phyloP scores from a whole-genome alignment of 2,113 vertebrate species.

The Scytalopus superciliaris region DNA sequence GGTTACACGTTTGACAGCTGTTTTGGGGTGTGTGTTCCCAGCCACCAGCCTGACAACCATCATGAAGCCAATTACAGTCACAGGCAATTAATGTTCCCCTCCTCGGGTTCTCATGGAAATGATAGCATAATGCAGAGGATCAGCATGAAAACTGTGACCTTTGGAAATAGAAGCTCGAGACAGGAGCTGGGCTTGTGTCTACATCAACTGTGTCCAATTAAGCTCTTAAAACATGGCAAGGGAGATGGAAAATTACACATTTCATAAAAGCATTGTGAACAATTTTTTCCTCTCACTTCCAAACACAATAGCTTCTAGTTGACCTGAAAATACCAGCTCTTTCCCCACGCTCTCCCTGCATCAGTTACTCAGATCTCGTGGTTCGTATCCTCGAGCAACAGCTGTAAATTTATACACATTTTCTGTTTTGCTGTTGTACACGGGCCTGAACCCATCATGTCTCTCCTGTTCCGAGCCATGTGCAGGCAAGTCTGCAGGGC shows the following conservation, averaged over 20 bases:
- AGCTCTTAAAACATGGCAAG: constrained; percentile 45
- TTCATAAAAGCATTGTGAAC: background rate
- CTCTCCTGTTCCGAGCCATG: background rate
- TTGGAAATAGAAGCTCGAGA: constrained; percentile 57
- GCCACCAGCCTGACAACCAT: constrained; percentile 53
- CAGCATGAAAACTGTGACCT: constrained; percentile 70
- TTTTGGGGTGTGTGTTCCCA: constrained; percentile 68
- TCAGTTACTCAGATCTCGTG: background rate
- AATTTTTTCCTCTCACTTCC: background rate
- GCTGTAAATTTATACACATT: background rate
- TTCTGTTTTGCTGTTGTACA: background rate
- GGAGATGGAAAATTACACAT: constrained; percentile 47
- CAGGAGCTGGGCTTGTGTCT: background rate
- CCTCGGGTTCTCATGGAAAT: constrained; percentile 64
- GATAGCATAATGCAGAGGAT: constrained; percentile 47
- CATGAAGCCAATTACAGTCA: constrained; percentile 75
- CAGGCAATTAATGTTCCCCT: constrained; percentile 76
- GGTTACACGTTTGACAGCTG: constrained; percentile 75
- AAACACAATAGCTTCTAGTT: background rate
- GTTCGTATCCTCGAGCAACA: background rate
- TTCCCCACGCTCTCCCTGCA: background rate
- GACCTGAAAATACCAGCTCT: constrained; percentile 15
- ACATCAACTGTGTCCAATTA: constrained; percentile 40
- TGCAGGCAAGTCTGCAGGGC: background rate
- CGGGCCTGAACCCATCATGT: background rate